Evolutionary conservation across 2,113 vertebrate genomes (phyloP).

Genomic region (Paradoxurus hermaphroditus): DNA sequence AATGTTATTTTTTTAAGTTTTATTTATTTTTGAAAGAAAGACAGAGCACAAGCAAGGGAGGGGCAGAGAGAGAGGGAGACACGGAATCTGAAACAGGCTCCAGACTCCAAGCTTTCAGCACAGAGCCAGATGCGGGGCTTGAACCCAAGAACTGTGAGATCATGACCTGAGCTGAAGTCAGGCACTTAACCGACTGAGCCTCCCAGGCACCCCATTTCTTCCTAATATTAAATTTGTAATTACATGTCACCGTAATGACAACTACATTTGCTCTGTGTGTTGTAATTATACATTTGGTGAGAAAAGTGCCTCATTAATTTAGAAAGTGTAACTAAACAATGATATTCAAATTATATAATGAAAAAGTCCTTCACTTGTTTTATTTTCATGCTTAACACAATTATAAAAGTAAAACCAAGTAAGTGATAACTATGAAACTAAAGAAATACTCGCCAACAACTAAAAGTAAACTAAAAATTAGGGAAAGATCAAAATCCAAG

Average conservation of each 20-base stretch:
- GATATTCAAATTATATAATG: not conserved
- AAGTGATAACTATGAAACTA: not conserved
- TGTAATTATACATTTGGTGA: conserved; percentile 28
- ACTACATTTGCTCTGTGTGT: not conserved
- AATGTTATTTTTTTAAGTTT: too few species aligned
- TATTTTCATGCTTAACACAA: not conserved
- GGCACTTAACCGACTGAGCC: too few species aligned
- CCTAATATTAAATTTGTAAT: conserved; percentile 43
- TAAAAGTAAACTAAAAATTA: not conserved
- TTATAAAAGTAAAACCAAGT: not conserved
- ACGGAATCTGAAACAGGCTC: too few species aligned
- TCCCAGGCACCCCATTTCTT: too few species aligned
- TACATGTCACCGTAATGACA: conserved; percentile 40
- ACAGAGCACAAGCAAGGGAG: too few species aligned
- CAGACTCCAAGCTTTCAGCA: too few species aligned
- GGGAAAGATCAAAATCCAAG: not conserved
- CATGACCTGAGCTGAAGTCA: too few species aligned
- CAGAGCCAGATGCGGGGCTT: too few species aligned
- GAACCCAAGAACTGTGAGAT: too few species aligned
- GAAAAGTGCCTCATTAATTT: not conserved
- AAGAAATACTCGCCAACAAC: not conserved
- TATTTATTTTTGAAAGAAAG: too few species aligned
- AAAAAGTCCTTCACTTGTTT: not conserved
- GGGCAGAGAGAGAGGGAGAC: too few species aligned
- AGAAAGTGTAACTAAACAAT: not conserved